Base-by-base conservation (phyloP, 1,140 invertebrate species). In the Brachionus sp. region DNA sequence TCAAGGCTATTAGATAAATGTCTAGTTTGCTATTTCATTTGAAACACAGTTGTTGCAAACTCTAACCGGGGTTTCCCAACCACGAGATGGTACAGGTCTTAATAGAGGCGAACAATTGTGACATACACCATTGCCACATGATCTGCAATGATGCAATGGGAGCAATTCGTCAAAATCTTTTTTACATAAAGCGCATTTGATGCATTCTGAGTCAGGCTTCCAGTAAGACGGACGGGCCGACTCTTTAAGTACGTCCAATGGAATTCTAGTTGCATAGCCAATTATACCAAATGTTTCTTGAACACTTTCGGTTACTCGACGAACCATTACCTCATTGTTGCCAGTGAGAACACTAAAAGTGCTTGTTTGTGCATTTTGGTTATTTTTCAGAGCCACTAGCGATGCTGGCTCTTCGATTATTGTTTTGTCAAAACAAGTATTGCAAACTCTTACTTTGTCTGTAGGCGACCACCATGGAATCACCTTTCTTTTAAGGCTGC, bases 161-260 rank as follows among this genome's bases (percentile, higher is more conserved):
- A 91, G 86, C 2, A 88, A 23, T 44, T 62, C 86, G 2, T 90
- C 91, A 87, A 93, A 93, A 12, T 87, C 85, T 12, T 86, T 85
- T 1, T 91, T 86, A 87, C 94, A 95, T 1, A 93, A 90, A 80
- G 87, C 90, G 86, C 94, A 95, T 37, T 89, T 87, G 4, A 88
- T 90, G 13, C 93, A 91, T 85, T 93, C 90, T 1, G 91, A 90
- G 88, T 95, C 93, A 0, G 93, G 93, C 37, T 93, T 91, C 94
- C 94, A 95, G 86, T 95, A 95, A 1, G 91, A 89, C 3, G 94
- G 93, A 53, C 93, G 89, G n/a, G 92, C 93, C 1, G 91, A 91
- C 84, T 94, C 93, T 87, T 94, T 94, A 25, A 94, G 92, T 19
- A 93, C 88, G 6, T 91, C 93, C 93, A 90, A 77, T 23, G 90